These are phyloP conservation scores for Stenchaetothrips biformis DNA, from an alignment of 2,888 invertebrate species.

Conservation along the genomic window DNA sequence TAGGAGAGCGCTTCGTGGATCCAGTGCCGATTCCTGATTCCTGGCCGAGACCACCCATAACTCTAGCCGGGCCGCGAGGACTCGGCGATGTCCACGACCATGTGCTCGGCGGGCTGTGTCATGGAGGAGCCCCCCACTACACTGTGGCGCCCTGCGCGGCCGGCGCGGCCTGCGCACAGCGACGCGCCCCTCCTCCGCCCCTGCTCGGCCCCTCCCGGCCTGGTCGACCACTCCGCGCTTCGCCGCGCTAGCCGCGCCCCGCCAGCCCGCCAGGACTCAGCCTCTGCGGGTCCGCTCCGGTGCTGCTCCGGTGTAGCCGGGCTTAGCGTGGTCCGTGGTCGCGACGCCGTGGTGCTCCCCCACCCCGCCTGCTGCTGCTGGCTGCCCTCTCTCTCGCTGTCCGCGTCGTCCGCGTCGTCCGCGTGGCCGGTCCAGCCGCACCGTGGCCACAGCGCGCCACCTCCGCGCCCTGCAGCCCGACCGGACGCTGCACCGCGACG, in stretches of 20 bases:
- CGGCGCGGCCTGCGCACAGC: neutral
- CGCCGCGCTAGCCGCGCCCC: neutral
- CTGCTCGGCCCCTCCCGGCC: neutral
- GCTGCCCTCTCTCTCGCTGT: too few species aligned
- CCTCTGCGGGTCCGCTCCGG: neutral
- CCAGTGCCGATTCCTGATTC: too few species aligned
- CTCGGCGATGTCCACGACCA: too few species aligned
- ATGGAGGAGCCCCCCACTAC: too few species aligned
- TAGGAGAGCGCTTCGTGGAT: too few species aligned
- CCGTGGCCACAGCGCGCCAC: neutral
- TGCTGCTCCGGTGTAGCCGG: neutral
- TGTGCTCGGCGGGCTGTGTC: too few species aligned
- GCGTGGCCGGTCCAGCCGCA: neutral
- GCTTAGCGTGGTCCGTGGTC: too few species aligned
- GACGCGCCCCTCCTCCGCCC: neutral
- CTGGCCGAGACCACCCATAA: too few species aligned
- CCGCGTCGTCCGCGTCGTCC: too few species aligned
- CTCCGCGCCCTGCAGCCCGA: neutral
- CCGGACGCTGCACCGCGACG: neutral
- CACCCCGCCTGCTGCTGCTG: too few species aligned
- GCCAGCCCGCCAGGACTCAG: neutral
- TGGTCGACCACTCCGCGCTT: neutral
- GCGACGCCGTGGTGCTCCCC: too few species aligned
- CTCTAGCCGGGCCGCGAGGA: too few species aligned
- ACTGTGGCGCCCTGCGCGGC: constrained; percentile 3